A percentile compares a stretch with the other conserved stretches of the same genome.
Evolutionary conservation across 2,888 invertebrate genomes (phyloP).

Genomic region (Podotricha telesiphe): DNA sequence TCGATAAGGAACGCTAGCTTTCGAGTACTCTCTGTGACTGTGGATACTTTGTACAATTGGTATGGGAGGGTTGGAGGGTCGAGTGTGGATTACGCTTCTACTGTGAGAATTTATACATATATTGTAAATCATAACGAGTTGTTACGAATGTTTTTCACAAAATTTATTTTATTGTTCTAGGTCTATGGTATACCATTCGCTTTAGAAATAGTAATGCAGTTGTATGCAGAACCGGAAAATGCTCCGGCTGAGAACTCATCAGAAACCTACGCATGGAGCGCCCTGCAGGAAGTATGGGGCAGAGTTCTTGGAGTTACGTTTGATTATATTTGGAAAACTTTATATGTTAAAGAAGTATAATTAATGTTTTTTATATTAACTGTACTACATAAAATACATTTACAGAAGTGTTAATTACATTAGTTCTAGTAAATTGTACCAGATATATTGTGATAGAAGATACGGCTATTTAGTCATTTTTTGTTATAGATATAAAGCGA

Average conservation of each 20-base stretch:
- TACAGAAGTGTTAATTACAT: not conserved
- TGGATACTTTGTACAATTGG: constrained; percentile 66
- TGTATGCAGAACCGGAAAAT: constrained; percentile 45
- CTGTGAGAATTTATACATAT: constrained; percentile 51
- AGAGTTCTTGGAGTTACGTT: constrained; percentile 61
- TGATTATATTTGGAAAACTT: constrained; percentile 54
- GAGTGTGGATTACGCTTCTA: constrained; percentile 72
- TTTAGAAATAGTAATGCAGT: constrained; percentile 70
- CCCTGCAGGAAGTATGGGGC: constrained; percentile 58
- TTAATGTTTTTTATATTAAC: not conserved
- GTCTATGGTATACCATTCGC: constrained; percentile 70
- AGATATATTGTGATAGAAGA: not conserved
- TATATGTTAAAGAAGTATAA: constrained; percentile 38
- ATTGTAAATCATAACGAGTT: not conserved
- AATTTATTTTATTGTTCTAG: constrained; percentile 50
- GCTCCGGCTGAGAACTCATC: not conserved
- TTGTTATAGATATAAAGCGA: not conserved
- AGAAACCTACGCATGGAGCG: constrained; percentile 18
- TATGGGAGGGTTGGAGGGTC: constrained; percentile 65
- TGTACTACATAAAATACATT: not conserved
- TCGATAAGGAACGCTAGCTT: constrained; percentile 68
- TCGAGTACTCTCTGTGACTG: constrained; percentile 55
- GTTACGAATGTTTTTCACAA: not conserved
- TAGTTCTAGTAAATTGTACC: not conserved
- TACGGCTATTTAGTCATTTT: not conserved